Evolutionary conservation across 1,140 invertebrate species (phyloP), one percentile per base, ranked within the genome.

Genomic region (Habropoda laboriosa): DNA sequence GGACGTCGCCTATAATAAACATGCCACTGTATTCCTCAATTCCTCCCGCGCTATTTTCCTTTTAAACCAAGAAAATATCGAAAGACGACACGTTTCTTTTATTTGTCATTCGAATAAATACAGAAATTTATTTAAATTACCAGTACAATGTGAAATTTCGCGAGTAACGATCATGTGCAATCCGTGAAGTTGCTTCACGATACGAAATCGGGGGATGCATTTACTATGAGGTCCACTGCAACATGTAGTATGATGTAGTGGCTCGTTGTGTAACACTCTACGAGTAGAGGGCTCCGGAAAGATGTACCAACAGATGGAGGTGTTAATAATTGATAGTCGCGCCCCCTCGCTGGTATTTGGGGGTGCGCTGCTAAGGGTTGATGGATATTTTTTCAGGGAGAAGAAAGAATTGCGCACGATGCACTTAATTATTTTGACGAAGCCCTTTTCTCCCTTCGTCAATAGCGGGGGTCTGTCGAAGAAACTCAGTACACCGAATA

Each of bases 291-390:
- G 61, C 55, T 79, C 49, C 24, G 45, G 83, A 74, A 90, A 90
- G 87, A 91, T 91, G 84, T 79, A 88, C 89, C 86, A 88, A 92
- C 91, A 92, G 91, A 92, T 92, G 91, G 91, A 92, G 88, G 88
- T 91, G 90, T 92, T 92, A 92, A 92, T 92, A 92, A 92, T 92
- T 90, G 89, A 92, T 92, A 88, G 83, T 90, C 87, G 86, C 83
- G 88, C 88, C 90, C 91, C 88, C 84, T 89, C 79, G 80, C 80
- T 88, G 85, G 85, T 89, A 88, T 75, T 88, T 80, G 60, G 75
- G 80, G 75, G 71, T 58, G 73, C 68, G 57, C 35, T 74, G 73
- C 75, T 71, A 77, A 85, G 83, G 74, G 75, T 66, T 53, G 73
- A 67, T 55, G 72, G 64, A 79, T 67, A 70, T 55, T 68, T 78